Percentiles rank a stretch among this genome's conserved stretches.
phyloP scores from a whole-genome alignment of 2,797 vertebrate species.

The Micropoecilia bifurca region DNA sequence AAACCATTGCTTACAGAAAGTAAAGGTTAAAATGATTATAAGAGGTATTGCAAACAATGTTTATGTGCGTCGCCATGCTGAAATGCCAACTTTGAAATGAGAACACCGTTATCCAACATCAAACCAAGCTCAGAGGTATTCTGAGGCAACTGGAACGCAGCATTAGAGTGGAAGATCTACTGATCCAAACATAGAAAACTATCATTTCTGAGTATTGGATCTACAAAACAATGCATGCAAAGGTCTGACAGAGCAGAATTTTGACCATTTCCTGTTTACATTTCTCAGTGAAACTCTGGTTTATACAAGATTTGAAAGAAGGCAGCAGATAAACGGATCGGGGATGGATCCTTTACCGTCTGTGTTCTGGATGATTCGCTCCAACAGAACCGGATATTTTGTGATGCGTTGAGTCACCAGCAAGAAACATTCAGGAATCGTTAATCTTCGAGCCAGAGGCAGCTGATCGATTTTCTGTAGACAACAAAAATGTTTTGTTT shows the following conservation, averaged over 20 bases:
- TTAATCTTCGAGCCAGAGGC: conserved; percentile 87
- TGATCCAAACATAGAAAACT: neutral
- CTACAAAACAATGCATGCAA: neutral
- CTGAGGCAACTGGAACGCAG: too few species aligned
- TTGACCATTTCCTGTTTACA: neutral
- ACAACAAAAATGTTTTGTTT: neutral
- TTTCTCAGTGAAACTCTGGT: neutral
- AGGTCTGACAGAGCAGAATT: neutral
- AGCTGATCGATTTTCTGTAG: conserved; percentile 89
- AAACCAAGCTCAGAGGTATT: too few species aligned
- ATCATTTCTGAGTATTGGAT: neutral
- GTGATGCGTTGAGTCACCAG: conserved; percentile 96
- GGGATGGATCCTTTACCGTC: conserved; percentile 80
- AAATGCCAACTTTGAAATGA: too few species aligned
- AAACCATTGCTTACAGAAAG: too few species aligned
- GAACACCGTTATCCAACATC: too few species aligned
- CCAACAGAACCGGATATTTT: conserved; percentile 94
- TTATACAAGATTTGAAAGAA: neutral
- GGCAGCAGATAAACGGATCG: neutral
- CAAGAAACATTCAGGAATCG: conserved; percentile 91
- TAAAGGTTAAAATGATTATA: too few species aligned
- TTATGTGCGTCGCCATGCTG: too few species aligned
- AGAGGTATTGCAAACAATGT: too few species aligned
- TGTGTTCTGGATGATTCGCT: conserved; percentile 91
- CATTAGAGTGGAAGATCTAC: neutral